Evolutionary conservation across 2,888 invertebrate species (phyloP), one percentile per base, ranked within the genome.

Genomic region (Myopa tessellatipennis): DNA sequence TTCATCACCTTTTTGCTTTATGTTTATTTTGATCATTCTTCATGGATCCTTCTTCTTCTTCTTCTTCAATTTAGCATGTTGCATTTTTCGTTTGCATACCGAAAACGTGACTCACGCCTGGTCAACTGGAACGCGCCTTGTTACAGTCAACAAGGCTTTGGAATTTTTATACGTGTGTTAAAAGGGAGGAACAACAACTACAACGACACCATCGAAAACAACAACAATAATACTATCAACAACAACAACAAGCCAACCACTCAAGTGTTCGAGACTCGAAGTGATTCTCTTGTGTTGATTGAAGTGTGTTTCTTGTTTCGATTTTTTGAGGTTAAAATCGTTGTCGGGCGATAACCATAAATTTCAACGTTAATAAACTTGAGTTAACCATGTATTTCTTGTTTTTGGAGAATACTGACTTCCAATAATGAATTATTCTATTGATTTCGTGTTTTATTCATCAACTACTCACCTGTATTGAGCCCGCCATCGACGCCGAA

Each of bases 401-500:
- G 26, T 26, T 26, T 26, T 26, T 26, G 26, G 26, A 26, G 26
- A 26, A 26, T 26, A 26, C 26, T 26, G 26, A 26, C 26, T 2
- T 2, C 26, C 26, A 60, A 60, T n/a, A 60, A 60, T 8, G 6
- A 63, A 63, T 4, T 63, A 12, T 63, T 34, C 63, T n/a, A 60
- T 60, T 16, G 12, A 5, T 34, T 63, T 58, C 1, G 14, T 12
- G 5, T 16, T 58, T 58, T 58, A 6, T n/a, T 58, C 18, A 12
- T 58, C 18, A 12, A 40, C 14, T 8, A 50, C 87, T 86, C 84
- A 89, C 89, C 89, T 89, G 89, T 81, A 89, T 87, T 78, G 89
- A 89, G 78, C 88, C 89, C 80, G 89, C 87, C 75, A 89, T 87
- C n/a, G 89, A 89, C 71, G 88, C 88, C 78, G 89, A 89, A 82